These are phyloP conservation scores for Geococcyx californianus DNA, from an alignment of 2,113 vertebrate species.

Conservation along the genomic window DNA sequence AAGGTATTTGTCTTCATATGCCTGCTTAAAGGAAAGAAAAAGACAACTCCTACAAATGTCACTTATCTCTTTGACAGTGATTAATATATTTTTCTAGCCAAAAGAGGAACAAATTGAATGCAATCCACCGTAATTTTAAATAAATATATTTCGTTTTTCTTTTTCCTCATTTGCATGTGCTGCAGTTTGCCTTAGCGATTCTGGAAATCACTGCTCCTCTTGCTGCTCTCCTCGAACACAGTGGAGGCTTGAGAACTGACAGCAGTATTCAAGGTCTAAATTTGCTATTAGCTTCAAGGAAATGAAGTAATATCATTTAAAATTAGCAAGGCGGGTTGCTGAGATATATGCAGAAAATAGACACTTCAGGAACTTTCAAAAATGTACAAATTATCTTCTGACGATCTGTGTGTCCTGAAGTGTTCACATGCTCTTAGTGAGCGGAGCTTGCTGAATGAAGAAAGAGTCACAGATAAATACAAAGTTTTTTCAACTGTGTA, in stretches of 20 bases:
- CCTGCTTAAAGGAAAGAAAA: not conserved
- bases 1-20: not conserved
- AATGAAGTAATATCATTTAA: constrained; percentile 26
- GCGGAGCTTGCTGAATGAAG: not conserved
- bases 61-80: not conserved
- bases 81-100: not conserved
- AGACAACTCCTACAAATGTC: not conserved
- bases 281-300: not conserved
- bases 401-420: not conserved
- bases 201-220: not conserved
- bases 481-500: not conserved
- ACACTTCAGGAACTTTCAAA: not conserved
- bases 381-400: not conserved
- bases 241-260: constrained; percentile 1
- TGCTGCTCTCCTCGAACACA: not conserved
- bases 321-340: constrained; percentile 16
- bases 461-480: not conserved
- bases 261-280: constrained; percentile 6
- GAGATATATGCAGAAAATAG: not conserved
- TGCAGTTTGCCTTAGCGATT: not conserved
- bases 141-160: not conserved
- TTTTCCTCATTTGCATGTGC: not conserved
- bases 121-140: not conserved
- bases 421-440: not conserved
- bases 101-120: not conserved